Base-by-base conservation (phyloP, 2,888 invertebrate species). In the Apodemia duryi region DNA sequence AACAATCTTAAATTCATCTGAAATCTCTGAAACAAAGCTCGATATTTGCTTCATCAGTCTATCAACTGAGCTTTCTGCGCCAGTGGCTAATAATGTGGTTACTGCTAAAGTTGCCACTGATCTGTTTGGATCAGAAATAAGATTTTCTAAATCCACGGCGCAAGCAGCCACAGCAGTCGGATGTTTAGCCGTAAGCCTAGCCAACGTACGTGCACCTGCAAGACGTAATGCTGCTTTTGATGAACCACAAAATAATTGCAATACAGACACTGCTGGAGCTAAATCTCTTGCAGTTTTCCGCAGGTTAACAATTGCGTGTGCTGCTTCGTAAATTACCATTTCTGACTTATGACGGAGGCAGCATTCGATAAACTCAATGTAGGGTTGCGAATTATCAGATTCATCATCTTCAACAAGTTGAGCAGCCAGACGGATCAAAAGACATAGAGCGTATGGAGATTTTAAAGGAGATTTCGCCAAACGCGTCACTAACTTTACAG, bases 11-110 rank as follows among this genome's bases (percentile, higher is more conserved):
- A 99, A 99, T 88, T 99, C 99, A 84, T 99, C 99, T 0, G 98
- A 98, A 71, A 99, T 99, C 89, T 99, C 99, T 0, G 97, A 97
- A 60, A 99, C 99, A 83, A 99, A 99, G 9, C 97, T 96, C 0
- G 98, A 97, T 70, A 99, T 99, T 86, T 99, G 99, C 84, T 99
- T 99, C 99, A 99, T 99, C n/a, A 99, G 91, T 65, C 99, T 94
- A 81, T 99, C 99, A 0, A 99, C 98, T 0, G 98, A 99, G 65
- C 97, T 97, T 83, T 99, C 99, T 0, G 98, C 98, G 1, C 99
- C 99, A 0, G 99, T 99, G 81, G 99, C 99, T 6, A 99, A 90
- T 1, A 99, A 91, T 0, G 99, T 99, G 0, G 99, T 99, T 54
- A 99, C 99, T 38, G 99, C 99, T 71, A 99, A 87, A 0, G 99